Conservation (phyloP, 64 coral and sea anemone genomes). For the Orbicella faveolata region DNA sequence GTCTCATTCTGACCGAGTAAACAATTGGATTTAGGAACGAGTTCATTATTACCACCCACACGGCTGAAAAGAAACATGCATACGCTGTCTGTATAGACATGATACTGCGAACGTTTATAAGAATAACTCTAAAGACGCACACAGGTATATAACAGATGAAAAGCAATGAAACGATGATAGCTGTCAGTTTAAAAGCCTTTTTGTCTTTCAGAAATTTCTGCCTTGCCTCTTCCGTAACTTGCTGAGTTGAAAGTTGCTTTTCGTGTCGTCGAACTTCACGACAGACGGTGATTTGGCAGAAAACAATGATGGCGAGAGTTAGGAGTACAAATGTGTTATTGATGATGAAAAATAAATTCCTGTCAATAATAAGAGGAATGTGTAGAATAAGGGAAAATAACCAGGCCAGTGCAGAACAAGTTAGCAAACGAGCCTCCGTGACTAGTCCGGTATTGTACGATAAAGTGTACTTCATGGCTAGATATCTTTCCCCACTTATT, state of each 20-base stretch:
- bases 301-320: not conserved
- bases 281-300: not conserved
- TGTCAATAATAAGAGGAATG: not conserved
- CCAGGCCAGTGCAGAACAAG: not conserved
- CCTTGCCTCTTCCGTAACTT: not conserved
- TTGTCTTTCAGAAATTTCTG: not conserved
- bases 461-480: slow-evolving; percentile 6
- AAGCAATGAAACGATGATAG: not conserved
- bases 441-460: not conserved
- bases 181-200: not conserved
- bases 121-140: not conserved
- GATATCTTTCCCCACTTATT: not conserved
- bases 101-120: not conserved
- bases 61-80: not conserved
- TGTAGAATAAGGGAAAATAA: not conserved
- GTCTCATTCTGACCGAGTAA: slow-evolving; percentile 12
- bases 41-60: not conserved
- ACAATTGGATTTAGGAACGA: slow-evolving; percentile 16
- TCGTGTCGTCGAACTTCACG: not conserved
- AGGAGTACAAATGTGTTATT: not conserved
- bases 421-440: not conserved
- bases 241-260: not conserved
- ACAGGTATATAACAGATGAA: not conserved
- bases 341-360: not conserved
- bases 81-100: not conserved